Conservation (phyloP, 1,140 invertebrate species). For the Tachypleus tridentatus region DNA sequence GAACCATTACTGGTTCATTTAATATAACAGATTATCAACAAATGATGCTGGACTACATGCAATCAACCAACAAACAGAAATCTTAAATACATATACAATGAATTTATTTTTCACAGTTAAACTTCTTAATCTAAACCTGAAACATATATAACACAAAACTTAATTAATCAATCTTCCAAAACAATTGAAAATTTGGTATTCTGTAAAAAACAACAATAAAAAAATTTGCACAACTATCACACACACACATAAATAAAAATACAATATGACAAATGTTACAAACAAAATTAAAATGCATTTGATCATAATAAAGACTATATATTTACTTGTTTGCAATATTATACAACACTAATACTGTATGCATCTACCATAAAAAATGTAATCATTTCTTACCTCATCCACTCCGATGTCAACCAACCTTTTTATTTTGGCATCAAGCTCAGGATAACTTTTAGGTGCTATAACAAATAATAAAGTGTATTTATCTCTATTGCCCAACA, state of each 20-base stretch:
- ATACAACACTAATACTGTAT: not conserved
- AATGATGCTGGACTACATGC: too few species aligned
- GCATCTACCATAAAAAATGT: not conserved
- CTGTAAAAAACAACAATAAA: too few species aligned
- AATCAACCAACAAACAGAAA: too few species aligned
- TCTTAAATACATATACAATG: too few species aligned
- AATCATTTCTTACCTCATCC: conserved; percentile 41
- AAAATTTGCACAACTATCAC: not conserved
- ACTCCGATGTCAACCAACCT: conserved; percentile 77
- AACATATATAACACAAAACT: too few species aligned
- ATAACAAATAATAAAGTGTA: conserved; percentile 12
- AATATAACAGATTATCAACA: too few species aligned
- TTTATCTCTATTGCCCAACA: too few species aligned
- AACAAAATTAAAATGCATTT: not conserved
- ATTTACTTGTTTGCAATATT: not conserved
- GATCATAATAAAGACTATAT: not conserved
- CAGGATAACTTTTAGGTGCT: conserved; percentile 45
- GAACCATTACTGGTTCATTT: too few species aligned
- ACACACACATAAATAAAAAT: not conserved
- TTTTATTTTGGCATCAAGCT: conserved; percentile 69
- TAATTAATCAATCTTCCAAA: too few species aligned
- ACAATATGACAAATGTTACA: not conserved
- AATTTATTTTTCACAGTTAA: too few species aligned
- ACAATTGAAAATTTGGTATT: too few species aligned
- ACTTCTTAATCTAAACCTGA: too few species aligned